These are phyloP conservation scores for Mystacides longicornis DNA, from an alignment of 2,888 invertebrate species.

Conservation along the genomic window DNA sequence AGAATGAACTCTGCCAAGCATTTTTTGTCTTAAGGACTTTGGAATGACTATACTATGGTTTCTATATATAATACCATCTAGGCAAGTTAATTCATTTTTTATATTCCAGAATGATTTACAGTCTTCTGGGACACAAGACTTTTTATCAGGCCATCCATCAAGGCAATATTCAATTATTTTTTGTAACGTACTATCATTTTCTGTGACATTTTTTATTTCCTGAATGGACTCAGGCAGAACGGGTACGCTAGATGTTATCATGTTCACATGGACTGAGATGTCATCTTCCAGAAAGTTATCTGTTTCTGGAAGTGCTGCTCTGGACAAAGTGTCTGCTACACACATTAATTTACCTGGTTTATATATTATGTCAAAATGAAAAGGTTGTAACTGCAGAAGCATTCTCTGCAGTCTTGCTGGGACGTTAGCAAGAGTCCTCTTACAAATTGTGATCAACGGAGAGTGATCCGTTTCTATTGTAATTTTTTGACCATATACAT, in stretches of 20 bases:
- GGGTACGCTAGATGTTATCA: not conserved
- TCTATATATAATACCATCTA: conserved; percentile 17
- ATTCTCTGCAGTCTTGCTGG: conserved; percentile 27
- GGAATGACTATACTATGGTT: conserved; percentile 25
- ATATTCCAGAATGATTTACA: conserved; percentile 3
- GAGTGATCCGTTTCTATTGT: conserved; percentile 29
- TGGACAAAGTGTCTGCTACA: conserved; percentile 23
- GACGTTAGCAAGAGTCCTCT: conserved; percentile 25
- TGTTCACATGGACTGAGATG: not conserved
- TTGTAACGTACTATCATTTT: not conserved
- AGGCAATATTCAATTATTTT: not conserved
- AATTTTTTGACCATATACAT: conserved; percentile 27
- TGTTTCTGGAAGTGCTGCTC: conserved; percentile 7
- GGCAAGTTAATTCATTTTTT: not conserved
- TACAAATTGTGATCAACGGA: conserved; percentile 29
- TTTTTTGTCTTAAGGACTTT: conserved; percentile 15
- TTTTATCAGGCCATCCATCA: not conserved
- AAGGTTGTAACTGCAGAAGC: conserved; percentile 25
- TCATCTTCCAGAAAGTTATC: conserved; percentile 1
- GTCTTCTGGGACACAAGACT: not conserved
- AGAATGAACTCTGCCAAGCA: conserved; percentile 23
- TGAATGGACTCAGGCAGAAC: not conserved
- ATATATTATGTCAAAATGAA: conserved; percentile 24
- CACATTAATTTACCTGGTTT: conserved; percentile 12
- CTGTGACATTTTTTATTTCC: not conserved